A percentile compares a stretch with the other conserved stretches of the same genome.
Evolutionary conservation across 2,888 invertebrate species (phyloP).

Genomic region (Podabrus alpinus): DNA sequence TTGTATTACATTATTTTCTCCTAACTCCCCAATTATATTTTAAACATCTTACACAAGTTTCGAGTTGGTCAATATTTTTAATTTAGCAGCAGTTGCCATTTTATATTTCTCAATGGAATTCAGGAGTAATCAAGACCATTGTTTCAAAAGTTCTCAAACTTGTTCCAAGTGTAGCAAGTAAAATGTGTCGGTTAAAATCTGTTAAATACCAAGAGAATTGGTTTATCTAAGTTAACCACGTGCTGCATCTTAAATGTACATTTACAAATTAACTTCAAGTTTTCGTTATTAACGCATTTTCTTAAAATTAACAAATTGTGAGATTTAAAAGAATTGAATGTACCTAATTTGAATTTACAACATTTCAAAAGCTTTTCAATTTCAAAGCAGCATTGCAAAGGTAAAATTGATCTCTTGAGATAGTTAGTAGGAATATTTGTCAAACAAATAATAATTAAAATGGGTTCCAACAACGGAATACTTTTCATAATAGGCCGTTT

Average conservation of each 20-base stretch:
- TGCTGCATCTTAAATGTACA: conserved; percentile 29
- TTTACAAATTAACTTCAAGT: not conserved
- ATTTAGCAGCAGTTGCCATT: conserved; percentile 36
- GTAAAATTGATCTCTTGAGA: not conserved
- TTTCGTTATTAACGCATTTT: not conserved
- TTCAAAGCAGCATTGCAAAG: not conserved
- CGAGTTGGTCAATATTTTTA: conserved; percentile 43
- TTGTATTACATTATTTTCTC: not conserved
- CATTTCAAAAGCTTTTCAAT: not conserved
- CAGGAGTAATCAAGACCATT: conserved; percentile 50
- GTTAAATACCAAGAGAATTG: conserved; percentile 51
- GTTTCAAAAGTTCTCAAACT: conserved; percentile 47
- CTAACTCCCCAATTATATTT: not conserved
- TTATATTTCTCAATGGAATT: conserved; percentile 44
- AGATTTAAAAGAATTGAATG: not conserved
- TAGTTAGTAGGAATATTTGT: not conserved
- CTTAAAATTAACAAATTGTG: not conserved
- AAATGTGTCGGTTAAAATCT: conserved; percentile 50
- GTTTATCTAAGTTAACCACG: conserved; percentile 43
- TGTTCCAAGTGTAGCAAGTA: conserved; percentile 39
- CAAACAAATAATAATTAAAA: not conserved
- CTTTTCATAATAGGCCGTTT: not conserved
- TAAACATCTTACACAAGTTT: conserved; percentile 5
- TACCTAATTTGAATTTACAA: not conserved
- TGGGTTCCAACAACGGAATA: not conserved